Evolutionary conservation across 2,797 vertebrate genomes (phyloP), one percentile per base, ranked within the genome.

Genomic region (Erpetoichthys calabaricus): DNA sequence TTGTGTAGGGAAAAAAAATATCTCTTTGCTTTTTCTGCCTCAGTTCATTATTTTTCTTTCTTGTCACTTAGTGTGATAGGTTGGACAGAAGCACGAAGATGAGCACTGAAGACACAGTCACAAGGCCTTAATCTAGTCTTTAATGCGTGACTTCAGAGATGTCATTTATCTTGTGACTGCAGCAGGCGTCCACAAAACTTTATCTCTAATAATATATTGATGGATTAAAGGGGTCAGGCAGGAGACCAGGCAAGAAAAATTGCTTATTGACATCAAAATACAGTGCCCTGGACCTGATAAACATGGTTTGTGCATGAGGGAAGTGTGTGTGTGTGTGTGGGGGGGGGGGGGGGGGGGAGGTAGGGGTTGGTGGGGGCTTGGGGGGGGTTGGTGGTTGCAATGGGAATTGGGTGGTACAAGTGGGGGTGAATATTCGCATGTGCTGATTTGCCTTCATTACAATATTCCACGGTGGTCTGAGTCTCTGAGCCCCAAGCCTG

Each of bases 241-340:
- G 92, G 91, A 97, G 94, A 98, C 89, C 88, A 88, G 94, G 91
- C 93, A 97, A 90, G 94, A 98, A 98, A 98, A 98, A 98, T 98
- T 98, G 94, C 95, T 98, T 98, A 98, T 98, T 98, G 95, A 98
- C 94, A 98, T 98, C 94, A 98, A 98, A 98, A 98, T 98, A 98
- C 94, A 97, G 94, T 95, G 91, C 91, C 92, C 91, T 94, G 89
- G 91, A 95, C 91, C 95, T 94, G 92, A 98, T 98, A 98, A 98
- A 98, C 94, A 97, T 93, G 92, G 92, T 94, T 90, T 91, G 80
- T 84, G 81, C 78, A 83, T 81, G 85, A 80, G 79, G 74, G 78
- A 76, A 79, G 80, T 51, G 45, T 45, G 59, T 7, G 3, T 7
- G 7, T 6, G 47, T 49, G 42, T 42, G 3, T 42, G 42, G 42